These are phyloP conservation scores for Festucalex cinctus DNA, from an alignment of 2,113 vertebrate genomes.

Conservation along the genomic window DNA sequence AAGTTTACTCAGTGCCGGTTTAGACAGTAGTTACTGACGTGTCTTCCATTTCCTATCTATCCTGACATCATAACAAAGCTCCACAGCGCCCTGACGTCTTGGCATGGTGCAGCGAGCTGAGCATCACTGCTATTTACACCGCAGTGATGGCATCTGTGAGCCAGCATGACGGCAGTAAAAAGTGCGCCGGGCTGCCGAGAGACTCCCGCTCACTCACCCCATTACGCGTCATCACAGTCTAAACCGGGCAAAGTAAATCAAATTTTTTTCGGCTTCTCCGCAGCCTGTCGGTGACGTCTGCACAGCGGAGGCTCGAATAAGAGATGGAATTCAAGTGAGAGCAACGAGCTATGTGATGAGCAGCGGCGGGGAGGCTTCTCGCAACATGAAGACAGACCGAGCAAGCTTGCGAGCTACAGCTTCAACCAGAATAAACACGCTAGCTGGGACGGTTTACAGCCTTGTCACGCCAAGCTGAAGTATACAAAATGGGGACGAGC, in stretches of 20 bases:
- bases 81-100: conserved; percentile 24
- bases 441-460: conserved; percentile 3
- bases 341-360: conserved; percentile 25
- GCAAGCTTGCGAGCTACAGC: conserved; percentile 38
- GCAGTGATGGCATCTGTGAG: conserved; percentile 40
- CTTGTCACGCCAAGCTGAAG: conserved; percentile 14
- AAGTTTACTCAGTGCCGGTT: neutral
- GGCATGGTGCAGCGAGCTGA: conserved; percentile 25
- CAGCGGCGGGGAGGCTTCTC: conserved; percentile 28
- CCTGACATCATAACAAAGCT: conserved; percentile 6
- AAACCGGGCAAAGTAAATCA: conserved; percentile 36
- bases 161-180: conserved; percentile 44
- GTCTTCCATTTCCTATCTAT: neutral
- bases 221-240: conserved; percentile 32
- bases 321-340: conserved; percentile 44
- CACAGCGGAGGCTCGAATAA: conserved; percentile 48
- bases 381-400: conserved; percentile 32
- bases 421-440: conserved; percentile 35
- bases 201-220: conserved; percentile 9
- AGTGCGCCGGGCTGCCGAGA: conserved; percentile 34
- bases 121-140: conserved; percentile 33
- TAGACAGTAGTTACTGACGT: neutral
- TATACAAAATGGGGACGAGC: neutral
- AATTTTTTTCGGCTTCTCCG: conserved; percentile 9
- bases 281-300: conserved; percentile 31